Conservation (phyloP, 2,888 invertebrate species). For the Melolontha melolontha region DNA sequence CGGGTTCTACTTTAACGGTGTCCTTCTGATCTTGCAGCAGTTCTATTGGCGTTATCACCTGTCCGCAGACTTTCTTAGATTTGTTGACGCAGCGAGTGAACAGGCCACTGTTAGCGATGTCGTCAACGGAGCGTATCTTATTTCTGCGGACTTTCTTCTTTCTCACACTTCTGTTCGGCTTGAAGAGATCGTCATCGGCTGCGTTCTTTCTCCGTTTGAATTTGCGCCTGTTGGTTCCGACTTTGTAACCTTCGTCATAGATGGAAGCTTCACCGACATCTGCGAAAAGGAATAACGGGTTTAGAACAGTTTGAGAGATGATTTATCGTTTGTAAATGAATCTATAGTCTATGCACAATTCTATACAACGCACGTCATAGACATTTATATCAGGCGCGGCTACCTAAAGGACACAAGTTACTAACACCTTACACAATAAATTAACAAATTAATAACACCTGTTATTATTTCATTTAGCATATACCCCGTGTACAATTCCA, state of each 20-base stretch:
- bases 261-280: slow-evolving; percentile 69
- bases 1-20: slow-evolving; percentile 44
- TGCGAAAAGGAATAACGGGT: slow-evolving; percentile 48
- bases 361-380: too few species aligned
- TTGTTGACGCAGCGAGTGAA: slow-evolving; percentile 50
- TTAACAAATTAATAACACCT: too few species aligned
- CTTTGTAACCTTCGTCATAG: slow-evolving; percentile 69
- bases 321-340: too few species aligned
- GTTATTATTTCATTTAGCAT: too few species aligned
- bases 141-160: slow-evolving; percentile 39
- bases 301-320: too few species aligned
- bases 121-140: slow-evolving; percentile 42
- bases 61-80: slow-evolving; percentile 60
- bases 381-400: too few species aligned
- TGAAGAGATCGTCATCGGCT: slow-evolving; percentile 38
- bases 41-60: slow-evolving; percentile 58
- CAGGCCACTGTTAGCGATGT: slow-evolving; percentile 45
- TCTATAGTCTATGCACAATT: too few species aligned
- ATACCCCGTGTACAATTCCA: too few species aligned
- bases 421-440: too few species aligned
- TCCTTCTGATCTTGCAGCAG: slow-evolving; percentile 44
- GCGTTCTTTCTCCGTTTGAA: slow-evolving; percentile 39
- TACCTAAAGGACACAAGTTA: too few species aligned
- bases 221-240: slow-evolving; percentile 65
- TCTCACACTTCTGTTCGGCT: slow-evolving; percentile 22